Evolutionary conservation across 2,113 vertebrate species (phyloP).

Genomic region (Pomatorhinus ruficollis): DNA sequence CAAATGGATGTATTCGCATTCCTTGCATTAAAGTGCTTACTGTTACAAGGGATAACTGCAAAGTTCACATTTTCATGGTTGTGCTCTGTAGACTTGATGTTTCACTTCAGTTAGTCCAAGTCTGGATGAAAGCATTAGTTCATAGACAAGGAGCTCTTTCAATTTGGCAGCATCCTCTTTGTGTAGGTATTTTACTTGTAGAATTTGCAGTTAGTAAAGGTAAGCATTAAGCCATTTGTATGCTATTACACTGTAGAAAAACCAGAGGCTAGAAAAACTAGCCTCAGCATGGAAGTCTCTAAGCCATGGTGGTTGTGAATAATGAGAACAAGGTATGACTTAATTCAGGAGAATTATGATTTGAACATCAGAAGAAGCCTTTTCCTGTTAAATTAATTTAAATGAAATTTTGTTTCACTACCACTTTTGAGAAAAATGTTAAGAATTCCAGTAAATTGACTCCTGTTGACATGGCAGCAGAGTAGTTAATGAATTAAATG

Average conservation of each 20-base stretch:
- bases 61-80: neutral
- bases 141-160: neutral
- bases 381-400: neutral
- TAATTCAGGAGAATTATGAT: neutral
- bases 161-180: neutral
- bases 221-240: neutral
- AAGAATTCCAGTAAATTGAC: neutral
- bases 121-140: neutral
- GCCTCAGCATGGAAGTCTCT: neutral
- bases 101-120: neutral
- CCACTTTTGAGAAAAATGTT: neutral
- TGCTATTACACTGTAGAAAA: neutral
- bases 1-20: neutral
- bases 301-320: neutral
- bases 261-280: neutral
- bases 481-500: neutral
- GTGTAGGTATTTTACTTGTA: neutral
- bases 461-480: neutral
- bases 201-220: neutral
- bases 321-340: neutral
- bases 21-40: neutral
- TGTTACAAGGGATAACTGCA: neutral
- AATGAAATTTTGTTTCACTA: neutral
- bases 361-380: neutral
- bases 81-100: neutral